A percentile compares a stretch with the other conserved stretches of the same genome.
phyloP scores from a whole-genome alignment of 2,888 invertebrate genomes.

The Laspeyria flexula region DNA sequence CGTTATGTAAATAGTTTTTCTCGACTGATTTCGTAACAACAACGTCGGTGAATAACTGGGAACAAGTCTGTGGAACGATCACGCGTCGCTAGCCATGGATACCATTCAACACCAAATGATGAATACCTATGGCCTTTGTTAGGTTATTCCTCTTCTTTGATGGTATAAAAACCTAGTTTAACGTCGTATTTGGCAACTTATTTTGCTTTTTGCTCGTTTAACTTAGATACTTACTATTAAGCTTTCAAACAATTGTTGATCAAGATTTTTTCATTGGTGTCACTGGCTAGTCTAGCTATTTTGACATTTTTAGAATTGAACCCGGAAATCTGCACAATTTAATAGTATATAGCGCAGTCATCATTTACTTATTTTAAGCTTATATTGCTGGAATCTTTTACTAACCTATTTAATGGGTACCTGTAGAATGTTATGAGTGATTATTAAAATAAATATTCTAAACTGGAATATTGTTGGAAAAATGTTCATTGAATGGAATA shows the following conservation, averaged over 20 bases:
- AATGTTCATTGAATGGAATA: not conserved
- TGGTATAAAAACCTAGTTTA: constrained; percentile 1
- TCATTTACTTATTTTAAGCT: too few relatives aligned
- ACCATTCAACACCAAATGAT: constrained; percentile 44
- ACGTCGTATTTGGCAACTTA: not conserved
- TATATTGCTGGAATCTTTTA: too few relatives aligned
- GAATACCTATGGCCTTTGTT: constrained; percentile 35
- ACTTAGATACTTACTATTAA: too few relatives aligned
- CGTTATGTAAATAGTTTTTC: constrained; percentile 72
- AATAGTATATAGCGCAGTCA: too few relatives aligned
- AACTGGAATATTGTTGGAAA: not conserved
- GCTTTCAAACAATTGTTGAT: too few relatives aligned
- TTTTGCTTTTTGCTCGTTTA: not conserved
- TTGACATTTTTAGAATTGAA: too few relatives aligned
- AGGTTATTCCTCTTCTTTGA: constrained; percentile 16
- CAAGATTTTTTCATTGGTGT: too few relatives aligned
- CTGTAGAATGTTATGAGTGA: too few relatives aligned
- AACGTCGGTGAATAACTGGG: constrained; percentile 59
- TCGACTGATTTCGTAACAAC: constrained; percentile 69
- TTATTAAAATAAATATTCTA: too few relatives aligned
- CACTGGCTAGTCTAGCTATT: too few relatives aligned
- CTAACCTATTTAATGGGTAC: too few relatives aligned
- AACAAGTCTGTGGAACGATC: constrained; percentile 70
- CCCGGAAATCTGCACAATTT: too few relatives aligned
- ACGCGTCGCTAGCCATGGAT: constrained; percentile 67